A percentile compares a stretch with the other conserved stretches of the same genome.
Evolutionary conservation across 1,140 invertebrate genomes (phyloP).

Genomic region (Oncopodura yosiiana): DNA sequence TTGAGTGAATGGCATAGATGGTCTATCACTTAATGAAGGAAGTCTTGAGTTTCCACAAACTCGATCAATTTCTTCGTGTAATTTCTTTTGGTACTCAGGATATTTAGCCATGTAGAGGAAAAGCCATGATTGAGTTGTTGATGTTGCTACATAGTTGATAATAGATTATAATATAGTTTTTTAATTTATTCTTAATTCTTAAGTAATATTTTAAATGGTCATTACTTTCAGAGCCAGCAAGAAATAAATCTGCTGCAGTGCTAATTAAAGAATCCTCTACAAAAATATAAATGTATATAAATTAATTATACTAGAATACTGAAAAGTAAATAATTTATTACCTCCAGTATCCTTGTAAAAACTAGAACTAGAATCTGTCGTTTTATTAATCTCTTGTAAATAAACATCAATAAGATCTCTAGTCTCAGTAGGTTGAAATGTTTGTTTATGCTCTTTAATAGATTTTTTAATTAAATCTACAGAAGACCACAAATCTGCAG

Average conservation of each 20-base stretch:
- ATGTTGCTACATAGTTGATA: conserved; percentile 51
- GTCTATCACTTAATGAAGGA: conserved; percentile 8
- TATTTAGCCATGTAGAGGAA: conserved; percentile 39
- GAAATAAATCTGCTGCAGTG: no score
- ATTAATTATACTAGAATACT: no score
- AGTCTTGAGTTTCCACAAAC: conserved; percentile 36
- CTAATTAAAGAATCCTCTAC: no score
- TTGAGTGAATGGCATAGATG: conserved; percentile 54
- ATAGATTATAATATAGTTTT: no score
- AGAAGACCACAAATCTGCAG: no score
- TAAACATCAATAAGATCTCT: conserved; percentile 19
- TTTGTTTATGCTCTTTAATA: conserved; percentile 11
- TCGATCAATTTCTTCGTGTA: conserved; percentile 39
- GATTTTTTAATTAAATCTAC: not conserved
- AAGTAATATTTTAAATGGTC: no score
- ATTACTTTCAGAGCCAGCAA: no score
- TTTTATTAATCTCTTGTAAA: conserved; percentile 13
- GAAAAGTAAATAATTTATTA: not conserved
- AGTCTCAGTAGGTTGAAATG: not conserved
- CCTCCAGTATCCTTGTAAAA: conserved; percentile 10
- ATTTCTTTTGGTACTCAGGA: conserved; percentile 39
- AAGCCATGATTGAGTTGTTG: conserved; percentile 40
- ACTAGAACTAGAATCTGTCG: conserved; percentile 12
- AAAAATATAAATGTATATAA: no score
- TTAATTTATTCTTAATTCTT: no score